phyloP scores from a whole-genome alignment of 2,888 invertebrate species.

The Xanthia togata region DNA sequence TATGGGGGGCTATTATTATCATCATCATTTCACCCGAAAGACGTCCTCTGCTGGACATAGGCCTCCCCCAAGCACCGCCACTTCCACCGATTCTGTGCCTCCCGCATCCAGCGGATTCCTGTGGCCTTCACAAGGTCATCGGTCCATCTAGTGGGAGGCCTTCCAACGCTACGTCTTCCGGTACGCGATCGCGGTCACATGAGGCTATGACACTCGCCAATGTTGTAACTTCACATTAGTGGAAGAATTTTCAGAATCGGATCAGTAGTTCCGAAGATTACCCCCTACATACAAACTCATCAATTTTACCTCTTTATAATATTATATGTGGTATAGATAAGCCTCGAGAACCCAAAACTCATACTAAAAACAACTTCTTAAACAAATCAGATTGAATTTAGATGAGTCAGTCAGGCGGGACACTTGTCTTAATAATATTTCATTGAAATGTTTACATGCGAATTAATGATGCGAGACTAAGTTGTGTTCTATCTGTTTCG shows the following conservation, averaged over 20 bases:
- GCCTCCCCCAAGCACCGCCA: too few species aligned
- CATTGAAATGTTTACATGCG: constrained; percentile 44
- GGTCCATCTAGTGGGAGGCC: too few species aligned
- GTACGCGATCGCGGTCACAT: too few species aligned
- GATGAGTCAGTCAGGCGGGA: constrained; percentile 39
- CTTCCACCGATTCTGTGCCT: too few species aligned
- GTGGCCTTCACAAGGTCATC: too few species aligned
- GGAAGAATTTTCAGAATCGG: background rate
- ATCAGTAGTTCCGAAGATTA: background rate
- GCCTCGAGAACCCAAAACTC: background rate
- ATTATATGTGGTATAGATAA: background rate
- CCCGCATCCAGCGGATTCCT: too few species aligned
- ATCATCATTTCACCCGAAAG: too few species aligned
- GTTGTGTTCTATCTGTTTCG: constrained; percentile 26
- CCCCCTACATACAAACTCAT: background rate
- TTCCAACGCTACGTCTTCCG: too few species aligned
- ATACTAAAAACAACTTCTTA: constrained; percentile 1
- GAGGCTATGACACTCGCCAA: background rate
- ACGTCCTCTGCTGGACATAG: too few species aligned
- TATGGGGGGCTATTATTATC: too few species aligned
- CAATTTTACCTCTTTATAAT: background rate
- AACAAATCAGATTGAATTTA: constrained; percentile 29
- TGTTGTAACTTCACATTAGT: background rate
- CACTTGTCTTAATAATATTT: constrained; percentile 48
- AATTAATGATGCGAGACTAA: constrained; percentile 48